Conservation (phyloP, 2,797 vertebrate species). For the Ptychobarbus kaznakovi region DNA sequence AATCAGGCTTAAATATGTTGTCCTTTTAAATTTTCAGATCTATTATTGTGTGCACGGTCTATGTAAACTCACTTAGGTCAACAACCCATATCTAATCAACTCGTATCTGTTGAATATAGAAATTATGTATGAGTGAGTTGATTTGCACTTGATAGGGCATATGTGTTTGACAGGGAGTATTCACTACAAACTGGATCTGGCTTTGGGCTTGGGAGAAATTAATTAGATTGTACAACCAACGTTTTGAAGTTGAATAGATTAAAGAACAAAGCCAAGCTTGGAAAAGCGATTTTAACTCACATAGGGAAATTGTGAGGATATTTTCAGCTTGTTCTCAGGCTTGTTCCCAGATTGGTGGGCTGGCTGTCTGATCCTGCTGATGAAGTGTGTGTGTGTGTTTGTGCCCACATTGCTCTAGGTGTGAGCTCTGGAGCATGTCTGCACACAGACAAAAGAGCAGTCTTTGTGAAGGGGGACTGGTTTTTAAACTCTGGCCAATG, state of each 20-base stretch:
- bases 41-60: neutral
- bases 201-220: slow-evolving; percentile 4
- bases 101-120: neutral
- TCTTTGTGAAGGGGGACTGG: slow-evolving; percentile 39
- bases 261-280: slow-evolving; percentile 38
- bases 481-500: slow-evolving; percentile 27
- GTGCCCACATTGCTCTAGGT: slow-evolving; percentile 14
- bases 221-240: slow-evolving; percentile 4
- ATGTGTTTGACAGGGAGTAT: neutral
- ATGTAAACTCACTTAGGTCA: neutral
- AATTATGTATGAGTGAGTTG: neutral
- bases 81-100: slow-evolving; percentile 7
- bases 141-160: slow-evolving; percentile 28
- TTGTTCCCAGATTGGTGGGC: slow-evolving; percentile 33
- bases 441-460: slow-evolving; percentile 37
- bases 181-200: slow-evolving; percentile 10
- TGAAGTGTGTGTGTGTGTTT: slow-evolving; percentile 17
- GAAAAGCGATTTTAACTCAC: slow-evolving; percentile 19
- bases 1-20: neutral
- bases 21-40: neutral
- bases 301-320: slow-evolving; percentile 7
- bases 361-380: slow-evolving; percentile 34
- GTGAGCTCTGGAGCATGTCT: slow-evolving; percentile 2
- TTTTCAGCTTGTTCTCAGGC: slow-evolving; percentile 33
- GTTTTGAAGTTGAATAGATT: slow-evolving; percentile 38